A percentile compares a stretch with the other conserved stretches of the same genome.
These are phyloP conservation scores for Peromyscus melanophrys DNA, from an alignment of 2,797 vertebrate species.

Conservation along the genomic window DNA sequence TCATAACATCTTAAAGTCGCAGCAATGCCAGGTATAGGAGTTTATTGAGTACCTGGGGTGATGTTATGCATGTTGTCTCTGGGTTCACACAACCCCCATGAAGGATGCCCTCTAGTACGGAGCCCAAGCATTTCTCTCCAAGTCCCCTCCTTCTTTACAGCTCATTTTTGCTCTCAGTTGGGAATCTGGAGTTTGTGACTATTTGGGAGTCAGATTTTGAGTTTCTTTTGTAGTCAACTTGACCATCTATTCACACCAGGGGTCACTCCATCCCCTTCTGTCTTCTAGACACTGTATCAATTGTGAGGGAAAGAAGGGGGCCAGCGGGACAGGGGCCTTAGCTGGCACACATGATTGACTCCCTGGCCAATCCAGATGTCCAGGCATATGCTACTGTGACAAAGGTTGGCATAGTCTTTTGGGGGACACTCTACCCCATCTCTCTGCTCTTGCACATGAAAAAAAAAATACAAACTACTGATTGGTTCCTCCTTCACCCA, in stretches of 20 bases:
- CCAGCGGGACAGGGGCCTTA: not conserved
- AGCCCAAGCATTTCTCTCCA: not conserved
- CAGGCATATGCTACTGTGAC: no score
- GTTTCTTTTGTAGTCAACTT: slow-evolving; percentile 30
- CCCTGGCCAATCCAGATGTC: not conserved
- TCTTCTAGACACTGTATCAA: not conserved
- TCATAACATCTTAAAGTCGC: not conserved
- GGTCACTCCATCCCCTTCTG: not conserved
- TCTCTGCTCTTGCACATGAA: not conserved
- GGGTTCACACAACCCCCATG: not conserved
- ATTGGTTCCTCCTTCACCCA: not conserved
- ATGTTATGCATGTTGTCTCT: not conserved
- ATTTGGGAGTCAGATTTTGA: slow-evolving; percentile 59
- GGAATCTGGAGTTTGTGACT: slow-evolving; percentile 53
- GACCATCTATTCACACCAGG: not conserved
- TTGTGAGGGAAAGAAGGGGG: not conserved
- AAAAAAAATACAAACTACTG: not conserved
- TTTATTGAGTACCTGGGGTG: slow-evolving; percentile 23
- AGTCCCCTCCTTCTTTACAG: not conserved
- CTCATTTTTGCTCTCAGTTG: slow-evolving; percentile 33
- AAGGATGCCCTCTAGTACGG: not conserved
- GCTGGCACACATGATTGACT: not conserved
- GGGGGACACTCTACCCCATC: not conserved
- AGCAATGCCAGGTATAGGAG: not conserved
- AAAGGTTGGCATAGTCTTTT: not conserved